Percentiles rank a stretch among this genome's conserved stretches.
Evolutionary conservation across 2,888 invertebrate species (phyloP).

Genomic region (Drosophila quinaria): DNA sequence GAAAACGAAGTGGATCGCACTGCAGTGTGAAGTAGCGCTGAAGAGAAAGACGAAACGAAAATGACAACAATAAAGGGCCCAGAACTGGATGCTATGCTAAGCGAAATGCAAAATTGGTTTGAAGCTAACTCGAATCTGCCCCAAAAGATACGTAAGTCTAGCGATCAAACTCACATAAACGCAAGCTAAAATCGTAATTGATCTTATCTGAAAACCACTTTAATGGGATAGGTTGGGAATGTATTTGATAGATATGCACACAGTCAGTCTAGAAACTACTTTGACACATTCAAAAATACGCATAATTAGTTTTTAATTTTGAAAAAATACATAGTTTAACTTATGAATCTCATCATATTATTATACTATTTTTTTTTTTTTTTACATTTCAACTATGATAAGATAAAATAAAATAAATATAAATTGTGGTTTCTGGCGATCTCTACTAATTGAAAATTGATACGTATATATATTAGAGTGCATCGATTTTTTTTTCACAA

Average conservation of each 20-base stretch:
- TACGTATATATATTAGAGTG: too few relatives aligned
- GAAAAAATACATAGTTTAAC: neutral
- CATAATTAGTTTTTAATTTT: neutral
- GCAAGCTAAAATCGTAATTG: neutral
- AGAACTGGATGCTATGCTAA: slow-evolving; percentile 53
- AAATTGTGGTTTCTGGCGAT: neutral
- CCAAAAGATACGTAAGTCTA: slow-evolving; percentile 70
- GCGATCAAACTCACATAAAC: neutral
- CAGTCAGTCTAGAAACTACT: neutral
- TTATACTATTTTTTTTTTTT: neutral
- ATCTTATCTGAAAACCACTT: neutral
- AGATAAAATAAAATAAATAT: neutral
- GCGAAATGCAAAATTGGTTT: slow-evolving; percentile 72
- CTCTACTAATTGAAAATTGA: neutral
- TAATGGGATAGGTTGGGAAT: slow-evolving; percentile 35
- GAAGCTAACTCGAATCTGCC: slow-evolving; percentile 73
- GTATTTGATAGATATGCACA: neutral
- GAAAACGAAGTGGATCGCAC: slow-evolving; percentile 35
- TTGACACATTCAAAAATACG: neutral
- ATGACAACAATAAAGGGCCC: slow-evolving; percentile 17
- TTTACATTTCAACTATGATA: neutral
- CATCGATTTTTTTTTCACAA: too few relatives aligned
- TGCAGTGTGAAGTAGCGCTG: slow-evolving; percentile 6
- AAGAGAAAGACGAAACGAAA: slow-evolving; percentile 20
- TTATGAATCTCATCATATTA: too few relatives aligned